A percentile compares a stretch with the other conserved stretches of the same genome.
Conservation (phyloP, 2,113 vertebrate genomes). For the Corvus hawaiiensis region DNA sequence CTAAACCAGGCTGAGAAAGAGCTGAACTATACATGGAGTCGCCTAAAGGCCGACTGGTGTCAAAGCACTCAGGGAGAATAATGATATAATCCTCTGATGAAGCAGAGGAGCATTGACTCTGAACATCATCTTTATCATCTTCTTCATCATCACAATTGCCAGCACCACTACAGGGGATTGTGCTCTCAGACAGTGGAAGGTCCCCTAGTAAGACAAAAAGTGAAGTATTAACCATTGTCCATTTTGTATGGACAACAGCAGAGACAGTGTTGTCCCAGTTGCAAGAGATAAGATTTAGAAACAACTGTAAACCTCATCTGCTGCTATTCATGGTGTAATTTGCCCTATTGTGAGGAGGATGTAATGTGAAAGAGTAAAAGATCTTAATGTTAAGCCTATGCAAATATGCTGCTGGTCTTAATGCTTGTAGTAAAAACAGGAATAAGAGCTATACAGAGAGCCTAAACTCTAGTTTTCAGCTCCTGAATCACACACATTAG, state of each 20-base stretch:
- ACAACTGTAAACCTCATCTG: not conserved
- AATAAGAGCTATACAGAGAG: not conserved
- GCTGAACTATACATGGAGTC: slow-evolving; percentile 95
- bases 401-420: not conserved
- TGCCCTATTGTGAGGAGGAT: not conserved
- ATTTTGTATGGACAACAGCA: not conserved
- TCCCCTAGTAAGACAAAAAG: slow-evolving; percentile 28
- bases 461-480: not conserved
- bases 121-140: slow-evolving; percentile 81
- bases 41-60: slow-evolving; percentile 89
- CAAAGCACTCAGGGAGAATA: slow-evolving; percentile 93
- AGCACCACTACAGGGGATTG: not conserved
- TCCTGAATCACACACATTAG: not conserved
- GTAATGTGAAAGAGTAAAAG: not conserved
- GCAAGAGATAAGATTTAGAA: not conserved
- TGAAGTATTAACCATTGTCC: not conserved
- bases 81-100: slow-evolving; percentile 95
- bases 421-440: not conserved
- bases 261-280: not conserved
- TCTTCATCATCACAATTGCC: slow-evolving; percentile 55
- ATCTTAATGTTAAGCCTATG: not conserved
- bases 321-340: no score
- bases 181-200: not conserved
- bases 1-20: slow-evolving; percentile 83
- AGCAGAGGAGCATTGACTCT: slow-evolving; percentile 86